phyloP scores from a whole-genome alignment of 2,888 invertebrate species.

The Ennomos erosarius region DNA sequence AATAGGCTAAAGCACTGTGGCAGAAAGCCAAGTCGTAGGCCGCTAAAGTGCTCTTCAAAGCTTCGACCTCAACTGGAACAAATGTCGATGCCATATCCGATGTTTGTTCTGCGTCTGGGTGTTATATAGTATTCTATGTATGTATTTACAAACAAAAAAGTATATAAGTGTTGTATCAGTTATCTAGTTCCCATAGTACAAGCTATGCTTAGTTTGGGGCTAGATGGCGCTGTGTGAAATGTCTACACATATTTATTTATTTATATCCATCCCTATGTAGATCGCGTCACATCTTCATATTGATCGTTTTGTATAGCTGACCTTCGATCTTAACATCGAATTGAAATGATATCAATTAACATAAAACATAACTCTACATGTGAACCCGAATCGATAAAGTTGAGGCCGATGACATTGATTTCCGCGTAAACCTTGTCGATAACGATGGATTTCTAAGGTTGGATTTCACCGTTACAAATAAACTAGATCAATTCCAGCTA shows the following conservation, averaged over 20 bases:
- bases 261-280: neutral
- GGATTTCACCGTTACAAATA: no score
- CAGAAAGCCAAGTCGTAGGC: conserved; percentile 13
- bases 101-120: no score
- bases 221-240: no score
- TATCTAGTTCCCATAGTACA: no score
- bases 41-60: conserved; percentile 9
- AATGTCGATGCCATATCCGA: conserved; percentile 2
- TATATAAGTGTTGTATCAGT: no score
- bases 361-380: neutral
- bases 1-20: conserved; percentile 13
- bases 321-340: conserved; percentile 12
- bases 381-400: neutral
- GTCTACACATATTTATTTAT: no score
- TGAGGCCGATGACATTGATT: neutral
- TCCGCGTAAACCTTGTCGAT: neutral
- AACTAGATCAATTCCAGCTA: no score
- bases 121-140: no score
- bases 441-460: conserved; percentile 17
- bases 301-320: conserved; percentile 2
- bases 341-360: conserved; percentile 9
- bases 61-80: conserved; percentile 2
- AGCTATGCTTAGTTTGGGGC: no score
- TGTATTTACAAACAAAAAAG: no score
- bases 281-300: neutral